Base-by-base conservation (phyloP, 2,888 invertebrate genomes). In the Chalcosyrphus nemorum region DNA sequence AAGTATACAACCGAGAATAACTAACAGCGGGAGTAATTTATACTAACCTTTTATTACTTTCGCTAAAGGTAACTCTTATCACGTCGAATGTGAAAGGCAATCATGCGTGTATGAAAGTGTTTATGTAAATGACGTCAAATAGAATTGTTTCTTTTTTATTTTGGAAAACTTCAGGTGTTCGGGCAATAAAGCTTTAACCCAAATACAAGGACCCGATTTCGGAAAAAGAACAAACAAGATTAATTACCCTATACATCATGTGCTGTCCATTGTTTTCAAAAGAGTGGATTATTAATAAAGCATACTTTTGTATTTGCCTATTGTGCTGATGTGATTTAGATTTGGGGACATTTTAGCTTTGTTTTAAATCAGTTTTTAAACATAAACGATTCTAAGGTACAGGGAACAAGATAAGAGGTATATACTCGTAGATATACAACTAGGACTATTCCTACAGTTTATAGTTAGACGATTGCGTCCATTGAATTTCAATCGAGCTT, bases 1-100 rank as follows among this genome's bases (percentile, higher is more conserved):
- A 4, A 4, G 24, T 13, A 45, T 45, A 56, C 45, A 35, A 52
- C 61, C 56, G 61, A 41, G 35, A 56, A 47, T 66, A 71, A 81
- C 81, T 61, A 63, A 70, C 52, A 57, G 47, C 6, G 13, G 21
- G 27, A 45, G 38, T 54, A 21, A 41, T 29, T 50, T 15, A n/a
- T n/a, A 17, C 54, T 32, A 68, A 52, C 81, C 77, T 81, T 81
- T 81, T 81, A 81, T 76, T 66, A 45, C 43, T 15, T 65, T 71
- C 29, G 5, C 52, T 24, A 27, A n/a, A 45, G 29, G 32, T 35
- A 5, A 15, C 45, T 65, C 43, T 71, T 76, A 77, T 81, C 81
- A 29, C 47, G 35, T 43, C 15, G 29, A 45, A 61, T 29, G 47
- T 68, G 59, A 63, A 57, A 24, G 54, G 29, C 9, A 65, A 65